Evolutionary conservation across 2,888 invertebrate genomes (phyloP).

Genomic region (Linyphia triangularis): DNA sequence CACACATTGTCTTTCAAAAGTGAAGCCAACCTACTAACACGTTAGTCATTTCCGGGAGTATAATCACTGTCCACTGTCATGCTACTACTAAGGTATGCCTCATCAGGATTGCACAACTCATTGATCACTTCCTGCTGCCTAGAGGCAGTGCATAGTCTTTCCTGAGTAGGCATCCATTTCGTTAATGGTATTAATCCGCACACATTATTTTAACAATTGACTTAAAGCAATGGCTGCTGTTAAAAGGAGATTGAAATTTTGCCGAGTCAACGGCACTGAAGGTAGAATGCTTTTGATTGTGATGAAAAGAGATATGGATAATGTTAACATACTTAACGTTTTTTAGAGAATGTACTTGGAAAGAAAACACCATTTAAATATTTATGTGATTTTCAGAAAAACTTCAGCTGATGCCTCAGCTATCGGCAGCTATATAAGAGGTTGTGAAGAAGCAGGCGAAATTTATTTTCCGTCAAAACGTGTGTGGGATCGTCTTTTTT

Average conservation of each 20-base stretch:
- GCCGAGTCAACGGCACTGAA: background rate
- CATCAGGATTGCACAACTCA: conserved; percentile 70
- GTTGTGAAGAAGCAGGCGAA: conserved; percentile 14
- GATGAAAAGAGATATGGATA: background rate
- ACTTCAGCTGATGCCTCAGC: conserved; percentile 36
- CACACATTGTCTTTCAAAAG: conserved; percentile 62
- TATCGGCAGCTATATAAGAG: conserved; percentile 67
- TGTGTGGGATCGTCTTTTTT: conserved; percentile 17
- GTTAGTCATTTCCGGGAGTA: conserved; percentile 26
- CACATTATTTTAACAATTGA: conserved; percentile 29
- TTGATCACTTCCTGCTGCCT: conserved; percentile 44
- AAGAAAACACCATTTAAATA: background rate
- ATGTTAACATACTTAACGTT: background rate
- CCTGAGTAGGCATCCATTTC: conserved; percentile 34
- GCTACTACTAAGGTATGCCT: conserved; percentile 27
- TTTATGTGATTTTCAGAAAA: conserved; percentile 1
- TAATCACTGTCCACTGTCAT: conserved; percentile 62
- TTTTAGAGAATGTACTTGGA: background rate
- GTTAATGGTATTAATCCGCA: conserved; percentile 50
- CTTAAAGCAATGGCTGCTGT: no score
- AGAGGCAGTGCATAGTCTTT: conserved; percentile 5
- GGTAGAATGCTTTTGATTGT: background rate
- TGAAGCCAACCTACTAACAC: conserved; percentile 45
- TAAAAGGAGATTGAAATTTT: no score
- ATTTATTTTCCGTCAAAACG: conserved; percentile 59